Conservation (phyloP, 1,140 invertebrate genomes). For the Bombus impatiens region DNA sequence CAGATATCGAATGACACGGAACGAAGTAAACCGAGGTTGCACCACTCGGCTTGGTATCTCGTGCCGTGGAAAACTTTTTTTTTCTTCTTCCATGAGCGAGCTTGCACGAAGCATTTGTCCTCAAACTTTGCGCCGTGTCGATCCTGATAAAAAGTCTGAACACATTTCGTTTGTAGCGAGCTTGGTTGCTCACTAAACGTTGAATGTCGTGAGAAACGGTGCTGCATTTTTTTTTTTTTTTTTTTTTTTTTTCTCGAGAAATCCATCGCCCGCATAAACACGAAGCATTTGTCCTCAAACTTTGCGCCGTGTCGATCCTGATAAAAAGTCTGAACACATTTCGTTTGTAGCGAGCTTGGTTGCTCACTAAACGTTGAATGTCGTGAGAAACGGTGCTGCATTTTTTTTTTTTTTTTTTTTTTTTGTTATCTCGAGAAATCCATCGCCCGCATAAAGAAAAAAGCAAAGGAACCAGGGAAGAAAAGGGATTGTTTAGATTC, state of each 20-base stretch:
- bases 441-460: not conserved
- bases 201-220: conserved; percentile 36
- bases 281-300: conserved; percentile 51
- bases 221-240: not conserved
- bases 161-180: conserved; percentile 20
- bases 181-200: conserved; percentile 32
- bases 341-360: conserved; percentile 7
- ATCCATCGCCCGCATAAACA: too few species aligned
- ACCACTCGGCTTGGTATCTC: not conserved
- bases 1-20: conserved; percentile 37
- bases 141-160: conserved; percentile 47
- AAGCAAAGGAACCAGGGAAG: not conserved
- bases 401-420: conserved; percentile 2
- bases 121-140: conserved; percentile 50
- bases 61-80: conserved; percentile 18
- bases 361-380: conserved; percentile 34
- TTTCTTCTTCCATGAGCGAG: conserved; percentile 14
- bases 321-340: conserved; percentile 47
- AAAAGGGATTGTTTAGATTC: not conserved
- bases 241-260: not conserved
- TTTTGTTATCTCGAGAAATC: not conserved
- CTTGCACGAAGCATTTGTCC: conserved; percentile 47
- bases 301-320: conserved; percentile 45
- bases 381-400: conserved; percentile 29
- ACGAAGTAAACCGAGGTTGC: conserved; percentile 3